Evolutionary conservation across 2,113 vertebrate species (phyloP).

Genomic region (Ctenomys sociabilis): DNA sequence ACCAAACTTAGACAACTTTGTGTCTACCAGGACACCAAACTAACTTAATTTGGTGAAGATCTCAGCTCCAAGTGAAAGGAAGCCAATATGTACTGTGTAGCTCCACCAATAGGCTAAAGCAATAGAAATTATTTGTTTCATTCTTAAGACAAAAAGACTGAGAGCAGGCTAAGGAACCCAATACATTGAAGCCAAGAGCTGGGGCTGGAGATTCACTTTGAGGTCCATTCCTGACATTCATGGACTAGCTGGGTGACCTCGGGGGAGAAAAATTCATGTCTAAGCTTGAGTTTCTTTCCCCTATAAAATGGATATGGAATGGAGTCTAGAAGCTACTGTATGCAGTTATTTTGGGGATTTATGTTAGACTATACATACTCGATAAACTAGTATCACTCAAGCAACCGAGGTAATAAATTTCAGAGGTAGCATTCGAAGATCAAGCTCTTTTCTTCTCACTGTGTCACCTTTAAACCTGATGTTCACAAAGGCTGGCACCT

Average conservation of each 20-base stretch:
- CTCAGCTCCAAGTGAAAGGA: constrained; percentile 18
- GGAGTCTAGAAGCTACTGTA: not conserved
- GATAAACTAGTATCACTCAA: not conserved
- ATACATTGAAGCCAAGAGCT: not conserved
- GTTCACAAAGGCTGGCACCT: not conserved
- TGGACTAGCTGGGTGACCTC: not conserved
- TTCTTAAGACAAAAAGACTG: constrained; percentile 35
- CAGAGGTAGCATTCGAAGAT: not conserved
- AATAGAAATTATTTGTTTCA: not conserved
- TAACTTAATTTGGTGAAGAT: not conserved
- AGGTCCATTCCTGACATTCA: not conserved
- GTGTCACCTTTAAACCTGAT: not conserved
- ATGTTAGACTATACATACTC: not conserved
- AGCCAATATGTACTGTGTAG: not conserved
- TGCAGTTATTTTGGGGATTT: not conserved
- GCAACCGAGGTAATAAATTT: not conserved
- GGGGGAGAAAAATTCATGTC: not conserved
- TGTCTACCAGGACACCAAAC: not conserved
- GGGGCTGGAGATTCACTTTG: not conserved
- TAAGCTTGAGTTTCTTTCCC: not conserved
- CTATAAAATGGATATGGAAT: not conserved
- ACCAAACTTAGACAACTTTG: not conserved
- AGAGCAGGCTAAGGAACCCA: not conserved
- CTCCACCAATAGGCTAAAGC: not conserved
- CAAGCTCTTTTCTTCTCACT: not conserved